Conservation (phyloP, 2,113 vertebrate species). For the Prionailurus viverrinus region DNA sequence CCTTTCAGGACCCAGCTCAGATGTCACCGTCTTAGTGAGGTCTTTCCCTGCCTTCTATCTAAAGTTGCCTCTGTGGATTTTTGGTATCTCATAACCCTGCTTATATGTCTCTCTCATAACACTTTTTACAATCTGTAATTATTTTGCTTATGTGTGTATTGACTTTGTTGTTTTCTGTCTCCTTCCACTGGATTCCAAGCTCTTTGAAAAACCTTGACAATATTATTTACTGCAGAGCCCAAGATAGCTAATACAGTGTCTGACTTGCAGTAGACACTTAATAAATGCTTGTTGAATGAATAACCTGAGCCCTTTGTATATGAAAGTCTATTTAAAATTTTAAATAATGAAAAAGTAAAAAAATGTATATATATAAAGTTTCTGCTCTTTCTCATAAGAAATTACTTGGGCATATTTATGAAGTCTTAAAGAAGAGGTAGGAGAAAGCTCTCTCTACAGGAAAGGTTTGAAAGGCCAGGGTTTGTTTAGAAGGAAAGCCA, state of each 20-base stretch:
- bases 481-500: constrained; percentile 27
- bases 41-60: not conserved
- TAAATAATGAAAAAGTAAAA: constrained; percentile 22
- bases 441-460: not conserved
- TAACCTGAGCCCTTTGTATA: not conserved
- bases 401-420: not conserved
- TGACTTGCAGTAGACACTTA: not conserved
- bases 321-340: not conserved
- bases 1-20: not conserved
- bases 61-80: not conserved
- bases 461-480: not conserved
- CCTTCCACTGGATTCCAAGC: not conserved
- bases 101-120: not conserved
- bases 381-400: not conserved
- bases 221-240: not conserved
- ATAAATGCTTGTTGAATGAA: not conserved
- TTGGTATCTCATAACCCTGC: not conserved
- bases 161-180: not conserved
- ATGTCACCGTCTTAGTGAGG: not conserved
- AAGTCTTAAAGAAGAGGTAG: not conserved
- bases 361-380: not conserved
- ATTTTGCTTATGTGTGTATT: not conserved
- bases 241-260: not conserved
- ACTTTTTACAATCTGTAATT: not conserved
- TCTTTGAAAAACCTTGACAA: not conserved